Percentiles rank a stretch among this genome's conserved stretches.
These are phyloP conservation scores for Hylaea fasciaria DNA, from an alignment of 2,888 invertebrate genomes.

Conservation along the genomic window DNA sequence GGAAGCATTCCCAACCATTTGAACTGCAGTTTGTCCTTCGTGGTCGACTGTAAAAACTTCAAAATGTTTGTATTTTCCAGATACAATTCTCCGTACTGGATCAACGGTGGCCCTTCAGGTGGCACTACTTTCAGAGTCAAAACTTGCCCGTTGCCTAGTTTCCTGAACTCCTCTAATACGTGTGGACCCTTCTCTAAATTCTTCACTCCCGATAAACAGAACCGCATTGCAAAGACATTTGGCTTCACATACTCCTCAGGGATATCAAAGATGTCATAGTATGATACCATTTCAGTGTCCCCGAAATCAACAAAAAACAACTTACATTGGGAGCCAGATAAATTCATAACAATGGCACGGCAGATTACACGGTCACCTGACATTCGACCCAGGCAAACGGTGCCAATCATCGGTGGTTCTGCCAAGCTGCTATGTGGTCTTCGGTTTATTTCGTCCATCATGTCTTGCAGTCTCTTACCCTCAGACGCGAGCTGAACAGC, in stretches of 20 bases:
- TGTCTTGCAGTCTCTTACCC: constrained; percentile 85
- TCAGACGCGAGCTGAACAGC: constrained; percentile 89
- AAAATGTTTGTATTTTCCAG: constrained; percentile 85
- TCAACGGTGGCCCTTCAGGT: constrained; percentile 88
- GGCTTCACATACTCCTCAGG: constrained; percentile 89
- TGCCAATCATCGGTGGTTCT: constrained; percentile 89
- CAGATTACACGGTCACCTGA: constrained; percentile 88
- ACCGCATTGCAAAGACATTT: constrained; percentile 90
- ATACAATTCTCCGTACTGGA: constrained; percentile 90
- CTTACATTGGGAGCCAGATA: constrained; percentile 89
- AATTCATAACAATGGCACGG: constrained; percentile 90
- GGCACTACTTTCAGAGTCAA: constrained; percentile 88
- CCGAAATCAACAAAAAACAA: constrained; percentile 93
- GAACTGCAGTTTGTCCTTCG: constrained; percentile 74
- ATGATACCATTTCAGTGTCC: constrained; percentile 89
- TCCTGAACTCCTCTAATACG: constrained; percentile 89
- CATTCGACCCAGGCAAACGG: constrained; percentile 90
- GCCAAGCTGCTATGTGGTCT: constrained; percentile 85
- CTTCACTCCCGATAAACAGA: constrained; percentile 89
- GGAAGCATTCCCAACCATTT: constrained; percentile 70
- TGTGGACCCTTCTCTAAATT: constrained; percentile 84
- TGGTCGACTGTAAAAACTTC: constrained; percentile 79
- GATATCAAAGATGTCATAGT: constrained; percentile 89
- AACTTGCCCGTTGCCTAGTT: constrained; percentile 86
- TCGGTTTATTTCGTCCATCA: constrained; percentile 90